Evolutionary conservation across 2,888 invertebrate species (phyloP).

Genomic region (Torymus auratus): DNA sequence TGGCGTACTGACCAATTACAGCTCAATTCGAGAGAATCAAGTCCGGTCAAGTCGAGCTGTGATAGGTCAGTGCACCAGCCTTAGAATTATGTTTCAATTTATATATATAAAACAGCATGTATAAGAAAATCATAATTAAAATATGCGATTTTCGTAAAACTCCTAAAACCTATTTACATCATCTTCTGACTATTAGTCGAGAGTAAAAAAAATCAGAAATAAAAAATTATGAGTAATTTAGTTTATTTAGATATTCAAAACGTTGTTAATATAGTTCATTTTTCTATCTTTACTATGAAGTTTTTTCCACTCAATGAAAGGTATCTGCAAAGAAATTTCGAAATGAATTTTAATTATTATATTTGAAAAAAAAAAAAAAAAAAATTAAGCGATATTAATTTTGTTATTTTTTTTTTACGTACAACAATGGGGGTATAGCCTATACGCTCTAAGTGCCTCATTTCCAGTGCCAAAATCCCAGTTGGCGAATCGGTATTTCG

Average conservation of each 20-base stretch:
- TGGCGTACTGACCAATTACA: too few relatives aligned
- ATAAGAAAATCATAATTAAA: too few relatives aligned
- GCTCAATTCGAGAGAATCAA: too few relatives aligned
- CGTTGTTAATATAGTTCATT: neutral
- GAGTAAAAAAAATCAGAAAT: too few relatives aligned
- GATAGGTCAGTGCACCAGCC: too few relatives aligned
- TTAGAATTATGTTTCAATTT: too few relatives aligned
- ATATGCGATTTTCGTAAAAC: too few relatives aligned
- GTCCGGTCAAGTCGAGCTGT: too few relatives aligned
- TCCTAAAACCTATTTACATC: too few relatives aligned
- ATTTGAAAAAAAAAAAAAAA: neutral
- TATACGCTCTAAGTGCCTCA: conserved; percentile 81
- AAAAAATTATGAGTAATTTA: neutral
- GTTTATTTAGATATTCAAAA: neutral
- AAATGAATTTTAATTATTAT: too few relatives aligned
- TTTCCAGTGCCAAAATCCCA: conserved; percentile 81
- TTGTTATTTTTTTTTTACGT: conserved; percentile 53
- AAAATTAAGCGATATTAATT: neutral
- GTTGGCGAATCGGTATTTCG: conserved; percentile 31
- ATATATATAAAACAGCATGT: too few relatives aligned
- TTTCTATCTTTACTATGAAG: neutral
- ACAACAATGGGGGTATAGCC: conserved; percentile 74
- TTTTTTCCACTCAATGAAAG: neutral
- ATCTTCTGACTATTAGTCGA: too few relatives aligned
- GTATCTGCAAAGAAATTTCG: conserved; percentile 8